Base-by-base conservation (phyloP, 1,140 invertebrate genomes). In the Heliconius congener region DNA sequence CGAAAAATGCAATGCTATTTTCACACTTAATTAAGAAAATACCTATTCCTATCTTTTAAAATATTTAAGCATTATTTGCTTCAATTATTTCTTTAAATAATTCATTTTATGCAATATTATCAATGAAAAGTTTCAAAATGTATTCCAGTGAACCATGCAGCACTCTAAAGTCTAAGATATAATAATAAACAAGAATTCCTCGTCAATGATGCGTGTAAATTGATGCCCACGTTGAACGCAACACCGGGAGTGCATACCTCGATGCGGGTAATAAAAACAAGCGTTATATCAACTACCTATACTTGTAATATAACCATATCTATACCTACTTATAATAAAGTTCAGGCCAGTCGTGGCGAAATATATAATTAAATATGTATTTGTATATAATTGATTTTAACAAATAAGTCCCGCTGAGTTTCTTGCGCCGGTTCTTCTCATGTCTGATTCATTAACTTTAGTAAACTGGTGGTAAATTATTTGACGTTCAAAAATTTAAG, bases 131-230 rank as follows among this genome's bases (percentile, higher is more conserved):
- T 16, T 27, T 27, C 60, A 66, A 27, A 18, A 66, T 30, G 30
- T 66, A 66, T 30, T 66, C 27, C 71, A 72, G 3, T 72, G 37
- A 72, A 72, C 34, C 37, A 34, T 42, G 42, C 8, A n/a, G n/a
- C 18, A 72, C 1, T 72, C 37, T 72, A n/a, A 72, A 39, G 1
- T 19, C 37, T 42, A 39, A 72, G 71, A n/a, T 39, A 42, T 37
- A n/a, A 72, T 72, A 42, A 42, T 39, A 72, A 72, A 72, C 37
- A 72, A 72, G 71, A 37, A 39, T 72, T 72, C 71, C n/a, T 72
- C 19, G 76, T 66, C 46, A 77, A 77, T 77, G 46, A 77, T 77
- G 50, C 76, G 76, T 77, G 50, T 71, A 71, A 77, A 46, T 55
- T 46, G 50, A 13, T 39, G 50, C 42, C 72, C 76, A 77, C 76